Evolutionary conservation across 2,113 vertebrate species (phyloP), one percentile per base, ranked within the genome.

Genomic region (Corythornis cristatus): DNA sequence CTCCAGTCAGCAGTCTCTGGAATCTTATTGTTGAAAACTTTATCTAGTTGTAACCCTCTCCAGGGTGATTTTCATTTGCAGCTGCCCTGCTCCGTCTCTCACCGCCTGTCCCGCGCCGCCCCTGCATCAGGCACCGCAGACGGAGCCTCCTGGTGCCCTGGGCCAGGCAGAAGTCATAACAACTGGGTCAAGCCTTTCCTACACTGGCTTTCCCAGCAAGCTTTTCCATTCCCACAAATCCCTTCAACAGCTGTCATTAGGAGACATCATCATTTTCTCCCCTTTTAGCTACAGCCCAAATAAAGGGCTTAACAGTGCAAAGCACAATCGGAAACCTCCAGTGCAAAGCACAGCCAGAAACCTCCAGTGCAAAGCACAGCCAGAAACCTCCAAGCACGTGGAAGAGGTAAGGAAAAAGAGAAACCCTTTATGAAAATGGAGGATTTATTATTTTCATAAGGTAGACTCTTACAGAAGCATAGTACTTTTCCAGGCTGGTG

Each of bases 11-110:
- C 98, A 98, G 98, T 98, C 98, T 98, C 97, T 97, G 97, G 97
- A 98, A 98, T 98, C 98, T 98, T 98, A 98, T 97, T 98, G 98
- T 98, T 72, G 95, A 98, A 98, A 98, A 98, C 98, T 98, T 98
- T 98, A 98, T 98, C 98, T 98, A 96, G 98, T 98, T 98, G 97
- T 96, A 98, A 97, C 96, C 96, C 95, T 98, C 98, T 97, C 97
- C 89, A 93, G 98, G 97, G 98, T 98, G 97, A 96, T 97, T 97
- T 98, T 98, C 95, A 96, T 97, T 98, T 97, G 98, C 98, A 98
- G 98, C 97, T 98, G 98, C 97, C 97, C 97, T 93, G 96, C 81
- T 97, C 96, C 83, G 96, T 97, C 97, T 97, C 98, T 98, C 96
- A 14, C 94, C 78, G 96, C 94, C 90, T 95, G 96, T 97, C 97